Conservation (phyloP, 2,888 invertebrate genomes). For the Arge pagana region DNA sequence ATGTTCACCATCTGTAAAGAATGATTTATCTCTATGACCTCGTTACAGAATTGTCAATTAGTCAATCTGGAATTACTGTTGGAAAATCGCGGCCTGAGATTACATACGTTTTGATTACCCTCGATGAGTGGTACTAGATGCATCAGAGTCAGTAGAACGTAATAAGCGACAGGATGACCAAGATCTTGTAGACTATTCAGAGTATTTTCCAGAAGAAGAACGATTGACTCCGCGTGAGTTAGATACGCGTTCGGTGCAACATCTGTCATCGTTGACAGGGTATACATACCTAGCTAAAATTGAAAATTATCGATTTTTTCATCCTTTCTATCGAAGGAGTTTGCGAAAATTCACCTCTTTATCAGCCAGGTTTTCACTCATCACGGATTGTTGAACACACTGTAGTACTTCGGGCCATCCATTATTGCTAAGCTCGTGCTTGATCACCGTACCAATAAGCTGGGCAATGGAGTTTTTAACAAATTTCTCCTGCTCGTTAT, state of each 20-base stretch:
- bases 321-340: not conserved
- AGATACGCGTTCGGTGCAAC: conserved; percentile 71
- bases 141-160: conserved; percentile 68
- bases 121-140: conserved; percentile 69
- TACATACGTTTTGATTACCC: conserved; percentile 66
- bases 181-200: conserved; percentile 59
- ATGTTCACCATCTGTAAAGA: conserved; percentile 61
- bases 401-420: conserved; percentile 71
- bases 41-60: conserved; percentile 5
- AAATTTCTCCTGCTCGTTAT: conserved; percentile 66
- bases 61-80: conserved; percentile 17
- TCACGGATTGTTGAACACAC: conserved; percentile 65
- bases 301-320: conserved; percentile 26
- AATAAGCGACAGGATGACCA: conserved; percentile 62
- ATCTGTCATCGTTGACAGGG: conserved; percentile 72
- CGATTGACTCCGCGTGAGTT: conserved; percentile 66
- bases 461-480: conserved; percentile 75
- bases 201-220: conserved; percentile 61
- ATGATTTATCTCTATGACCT: conserved; percentile 16
- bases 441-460: conserved; percentile 72
- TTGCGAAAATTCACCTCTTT: conserved; percentile 62
- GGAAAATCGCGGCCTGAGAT: too few species aligned
- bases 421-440: conserved; percentile 67
- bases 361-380: conserved; percentile 62
- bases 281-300: conserved; percentile 67